Evolutionary conservation across 2,797 vertebrate genomes (phyloP).

Genomic region (Gadopsis bispinosus): DNA sequence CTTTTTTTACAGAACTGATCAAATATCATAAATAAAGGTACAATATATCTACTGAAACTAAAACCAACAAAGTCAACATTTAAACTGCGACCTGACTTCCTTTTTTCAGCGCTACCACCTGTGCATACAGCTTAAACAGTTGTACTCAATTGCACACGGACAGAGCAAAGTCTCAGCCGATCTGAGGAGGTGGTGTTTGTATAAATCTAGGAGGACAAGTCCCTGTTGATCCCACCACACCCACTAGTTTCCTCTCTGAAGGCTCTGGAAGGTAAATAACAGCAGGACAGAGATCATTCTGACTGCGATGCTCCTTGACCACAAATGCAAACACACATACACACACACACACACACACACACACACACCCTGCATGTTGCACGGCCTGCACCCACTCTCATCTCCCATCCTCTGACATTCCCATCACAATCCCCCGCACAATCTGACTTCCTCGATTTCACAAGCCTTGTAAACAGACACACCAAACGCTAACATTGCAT

Average conservation of each 20-base stretch:
- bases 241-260: constrained; percentile 75
- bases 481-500: constrained; percentile 71
- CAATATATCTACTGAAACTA: constrained; percentile 43
- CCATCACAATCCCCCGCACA: constrained; percentile 76
- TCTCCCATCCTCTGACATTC: constrained; percentile 65
- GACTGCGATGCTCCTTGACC: constrained; percentile 44
- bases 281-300: constrained; percentile 73
- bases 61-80: constrained; percentile 57
- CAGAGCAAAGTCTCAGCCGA: constrained; percentile 50
- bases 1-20: constrained; percentile 35
- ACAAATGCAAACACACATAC: constrained; percentile 52
- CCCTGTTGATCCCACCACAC: constrained; percentile 71
- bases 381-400: constrained; percentile 46
- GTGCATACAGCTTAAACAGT: constrained; percentile 62
- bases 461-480: constrained; percentile 75
- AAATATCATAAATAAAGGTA: constrained; percentile 38
- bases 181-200: constrained; percentile 68
- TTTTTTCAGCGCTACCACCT: constrained; percentile 61
- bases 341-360: background rate
- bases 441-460: constrained; percentile 77
- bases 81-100: constrained; percentile 47
- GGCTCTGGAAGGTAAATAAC: constrained; percentile 73
- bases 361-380: constrained; percentile 27
- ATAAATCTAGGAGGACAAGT: constrained; percentile 71
- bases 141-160: constrained; percentile 49